Conservation (phyloP, 2,888 invertebrate species). For the Drosophila villosipedis region DNA sequence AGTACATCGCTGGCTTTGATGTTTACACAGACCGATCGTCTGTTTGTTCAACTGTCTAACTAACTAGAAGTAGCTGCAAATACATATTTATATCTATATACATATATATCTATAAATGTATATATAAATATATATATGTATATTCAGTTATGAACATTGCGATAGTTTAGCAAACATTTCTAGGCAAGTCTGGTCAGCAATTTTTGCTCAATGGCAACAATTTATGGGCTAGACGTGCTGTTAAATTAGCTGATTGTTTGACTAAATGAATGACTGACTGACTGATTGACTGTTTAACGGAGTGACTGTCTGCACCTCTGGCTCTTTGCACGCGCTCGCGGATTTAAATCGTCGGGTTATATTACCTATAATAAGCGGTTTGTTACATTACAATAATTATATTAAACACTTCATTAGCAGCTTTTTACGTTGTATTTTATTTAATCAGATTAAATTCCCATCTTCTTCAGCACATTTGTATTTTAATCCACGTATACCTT, state of each 20-base stretch:
- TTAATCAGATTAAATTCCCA: neutral
- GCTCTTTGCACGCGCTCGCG: constrained; percentile 34
- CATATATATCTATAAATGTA: neutral
- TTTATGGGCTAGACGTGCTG: constrained; percentile 46
- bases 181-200: constrained; percentile 51
- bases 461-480: neutral
- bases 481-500: neutral
- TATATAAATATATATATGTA: neutral
- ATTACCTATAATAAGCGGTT: constrained; percentile 3
- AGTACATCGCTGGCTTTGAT: constrained; percentile 58
- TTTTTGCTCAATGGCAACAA: constrained; percentile 38
- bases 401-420: neutral
- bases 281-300: neutral
- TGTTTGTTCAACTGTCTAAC: constrained; percentile 42
- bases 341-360: constrained; percentile 6
- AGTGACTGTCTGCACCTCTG: neutral
- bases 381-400: constrained; percentile 2
- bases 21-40: constrained; percentile 54
- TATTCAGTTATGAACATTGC: constrained; percentile 30
- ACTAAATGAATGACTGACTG: constrained; percentile 5
- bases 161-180: constrained; percentile 68
- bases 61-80: constrained; percentile 18
- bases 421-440: neutral
- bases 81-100: neutral
- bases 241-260: constrained; percentile 31